Conservation (phyloP, 2,797 vertebrate genomes). For the Acrossocheilus fasciatus region DNA sequence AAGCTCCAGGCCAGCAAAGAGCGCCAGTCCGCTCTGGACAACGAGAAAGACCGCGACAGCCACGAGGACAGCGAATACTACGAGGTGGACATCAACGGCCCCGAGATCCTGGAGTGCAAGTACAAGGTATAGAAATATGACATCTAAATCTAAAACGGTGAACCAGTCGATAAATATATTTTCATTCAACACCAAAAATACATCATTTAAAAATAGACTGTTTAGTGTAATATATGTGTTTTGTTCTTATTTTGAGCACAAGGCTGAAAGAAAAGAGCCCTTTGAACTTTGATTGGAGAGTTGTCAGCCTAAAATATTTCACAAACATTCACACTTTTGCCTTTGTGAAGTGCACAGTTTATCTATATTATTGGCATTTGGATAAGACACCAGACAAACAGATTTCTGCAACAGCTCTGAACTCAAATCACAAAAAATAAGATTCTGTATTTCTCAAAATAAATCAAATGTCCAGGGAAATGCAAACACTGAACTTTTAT, state of each 20-base stretch:
- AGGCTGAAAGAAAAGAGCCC: too few relatives aligned
- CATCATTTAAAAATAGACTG: not conserved
- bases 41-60: conserved; percentile 93
- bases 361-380: not conserved
- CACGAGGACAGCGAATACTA: conserved; percentile 94
- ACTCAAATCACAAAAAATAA: too few relatives aligned
- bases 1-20: conserved; percentile 95
- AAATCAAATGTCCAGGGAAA: not conserved
- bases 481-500: not conserved
- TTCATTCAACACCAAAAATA: not conserved
- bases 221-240: not conserved
- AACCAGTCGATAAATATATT: not conserved
- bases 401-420: not conserved
- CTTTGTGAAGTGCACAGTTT: not conserved
- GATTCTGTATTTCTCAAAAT: not conserved
- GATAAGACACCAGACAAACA: not conserved
- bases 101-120: conserved; percentile 96
- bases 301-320: not conserved
- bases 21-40: conserved; percentile 90
- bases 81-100: conserved; percentile 96
- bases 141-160: not conserved
- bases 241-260: too few relatives aligned
- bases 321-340: not conserved
- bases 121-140: conserved; percentile 73
- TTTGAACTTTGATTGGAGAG: not conserved